A percentile compares a stretch with the other conserved stretches of the same genome.
Evolutionary conservation across 92 coral and sea anemone species (phyloP).

Genomic region (Virgularia gustaviana): DNA sequence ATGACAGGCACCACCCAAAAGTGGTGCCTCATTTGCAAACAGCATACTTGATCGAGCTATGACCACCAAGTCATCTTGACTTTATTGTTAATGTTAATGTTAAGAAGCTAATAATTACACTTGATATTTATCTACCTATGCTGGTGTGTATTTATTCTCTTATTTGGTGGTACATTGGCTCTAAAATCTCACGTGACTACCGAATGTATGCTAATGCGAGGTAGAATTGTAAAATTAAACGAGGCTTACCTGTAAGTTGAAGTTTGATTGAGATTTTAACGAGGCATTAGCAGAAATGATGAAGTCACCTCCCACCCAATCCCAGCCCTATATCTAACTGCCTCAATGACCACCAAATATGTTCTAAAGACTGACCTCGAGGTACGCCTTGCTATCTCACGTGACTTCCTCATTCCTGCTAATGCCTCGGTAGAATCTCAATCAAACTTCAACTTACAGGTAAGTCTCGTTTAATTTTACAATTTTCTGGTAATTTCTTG

Average conservation of each 20-base stretch:
- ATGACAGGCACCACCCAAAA: constrained; percentile 34
- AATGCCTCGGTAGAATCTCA: constrained; percentile 63
- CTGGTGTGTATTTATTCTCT: too few relatives aligned
- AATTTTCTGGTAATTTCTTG: not conserved
- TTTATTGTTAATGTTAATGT: not conserved
- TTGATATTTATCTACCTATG: too few relatives aligned
- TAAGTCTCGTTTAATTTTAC: constrained; percentile 42
- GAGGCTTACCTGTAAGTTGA: constrained; percentile 42
- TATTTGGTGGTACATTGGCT: constrained; percentile 52
- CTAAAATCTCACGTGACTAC: constrained; percentile 67
- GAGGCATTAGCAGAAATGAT: constrained; percentile 60
- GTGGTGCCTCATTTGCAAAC: not conserved
- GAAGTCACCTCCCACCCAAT: constrained; percentile 53
- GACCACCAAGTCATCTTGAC: not conserved
- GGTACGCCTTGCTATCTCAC: constrained; percentile 55
- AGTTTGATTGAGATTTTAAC: constrained; percentile 70
- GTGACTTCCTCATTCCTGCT: constrained; percentile 59
- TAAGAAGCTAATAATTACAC: too few relatives aligned
- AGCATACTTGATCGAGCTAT: constrained; percentile 5
- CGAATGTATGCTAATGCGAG: constrained; percentile 67
- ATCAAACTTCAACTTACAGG: constrained; percentile 58
- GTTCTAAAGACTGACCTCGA: constrained; percentile 51
- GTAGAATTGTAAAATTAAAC: constrained; percentile 57
- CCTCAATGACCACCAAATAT: not conserved
- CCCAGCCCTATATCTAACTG: not conserved